phyloP scores from a whole-genome alignment of 2,888 invertebrate genomes.

The Plusia festucae region DNA sequence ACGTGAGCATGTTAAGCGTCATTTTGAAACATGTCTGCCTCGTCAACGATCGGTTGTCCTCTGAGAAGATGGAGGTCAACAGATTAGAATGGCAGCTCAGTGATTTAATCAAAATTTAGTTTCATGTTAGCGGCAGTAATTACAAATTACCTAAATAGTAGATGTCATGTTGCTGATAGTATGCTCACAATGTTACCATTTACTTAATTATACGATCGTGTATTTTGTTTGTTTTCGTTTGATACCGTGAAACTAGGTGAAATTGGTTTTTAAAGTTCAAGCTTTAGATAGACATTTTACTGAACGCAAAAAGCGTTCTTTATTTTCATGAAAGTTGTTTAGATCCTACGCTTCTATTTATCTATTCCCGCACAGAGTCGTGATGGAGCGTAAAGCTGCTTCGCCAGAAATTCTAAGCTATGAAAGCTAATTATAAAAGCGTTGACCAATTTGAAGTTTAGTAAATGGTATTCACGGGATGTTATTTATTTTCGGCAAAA shows the following conservation, averaged over 20 bases:
- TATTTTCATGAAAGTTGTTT: conserved; percentile 47
- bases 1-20: conserved; percentile 49
- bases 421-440: background rate
- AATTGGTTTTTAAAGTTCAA: conserved; percentile 71
- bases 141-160: conserved; percentile 11
- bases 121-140: conserved; percentile 24
- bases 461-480: conserved; percentile 21
- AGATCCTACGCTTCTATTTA: conserved; percentile 16
- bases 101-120: conserved; percentile 41
- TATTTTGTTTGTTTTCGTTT: conserved; percentile 67
- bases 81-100: conserved; percentile 24
- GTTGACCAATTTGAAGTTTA: conserved; percentile 16
- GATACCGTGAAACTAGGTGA: conserved; percentile 63
- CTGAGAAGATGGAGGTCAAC: conserved; percentile 41
- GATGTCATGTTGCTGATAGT: no score
- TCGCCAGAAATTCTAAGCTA: background rate
- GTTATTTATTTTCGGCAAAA: conserved; percentile 43
- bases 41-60: conserved; percentile 54
- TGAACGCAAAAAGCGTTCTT: conserved; percentile 22
- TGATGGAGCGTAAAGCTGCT: background rate
- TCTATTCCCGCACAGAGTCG: conserved; percentile 6
- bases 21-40: conserved; percentile 48
- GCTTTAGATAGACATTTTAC: conserved; percentile 61
- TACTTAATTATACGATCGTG: conserved; percentile 55
- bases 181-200: background rate